Evolutionary conservation across 2,113 vertebrate species (phyloP).

Genomic region (Archocentrus centrarchus): DNA sequence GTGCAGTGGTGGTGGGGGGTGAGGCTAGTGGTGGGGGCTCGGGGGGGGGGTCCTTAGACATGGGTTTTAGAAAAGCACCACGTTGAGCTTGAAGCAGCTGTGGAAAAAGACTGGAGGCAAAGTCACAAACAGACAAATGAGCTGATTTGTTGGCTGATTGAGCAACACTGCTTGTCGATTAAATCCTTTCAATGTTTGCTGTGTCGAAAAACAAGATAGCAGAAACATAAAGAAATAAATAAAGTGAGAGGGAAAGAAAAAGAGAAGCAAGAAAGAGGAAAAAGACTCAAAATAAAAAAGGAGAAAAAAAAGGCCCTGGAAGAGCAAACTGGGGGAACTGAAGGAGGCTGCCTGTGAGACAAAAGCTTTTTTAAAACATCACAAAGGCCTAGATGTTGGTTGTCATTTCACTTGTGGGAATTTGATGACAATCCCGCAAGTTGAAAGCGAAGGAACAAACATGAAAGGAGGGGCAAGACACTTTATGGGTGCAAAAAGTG

Average conservation of each 20-base stretch:
- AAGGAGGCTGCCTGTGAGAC: constrained; percentile 49
- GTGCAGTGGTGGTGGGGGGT: constrained; percentile 21
- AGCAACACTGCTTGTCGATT: constrained; percentile 64
- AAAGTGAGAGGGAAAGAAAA: background rate
- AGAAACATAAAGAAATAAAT: background rate
- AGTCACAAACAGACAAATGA: constrained; percentile 70
- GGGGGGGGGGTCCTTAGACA: background rate
- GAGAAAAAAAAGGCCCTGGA: background rate
- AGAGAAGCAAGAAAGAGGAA: background rate
- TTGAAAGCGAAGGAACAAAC: constrained; percentile 69
- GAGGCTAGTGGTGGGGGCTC: background rate
- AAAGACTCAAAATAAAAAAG: background rate
- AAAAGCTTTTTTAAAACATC: constrained; percentile 53
- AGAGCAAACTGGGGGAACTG: constrained; percentile 31
- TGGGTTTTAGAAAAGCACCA: constrained; percentile 40
- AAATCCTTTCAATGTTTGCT: constrained; percentile 59
- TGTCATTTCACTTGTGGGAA: constrained; percentile 69
- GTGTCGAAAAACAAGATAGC: constrained; percentile 20
- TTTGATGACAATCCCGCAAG: constrained; percentile 58
- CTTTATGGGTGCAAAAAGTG: constrained; percentile 44
- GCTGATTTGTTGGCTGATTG: constrained; percentile 70
- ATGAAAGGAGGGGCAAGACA: constrained; percentile 46
- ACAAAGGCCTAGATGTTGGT: constrained; percentile 59
- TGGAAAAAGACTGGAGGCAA: constrained; percentile 57
- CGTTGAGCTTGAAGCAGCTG: constrained; percentile 25